These are phyloP conservation scores for Leptoclinus maculatus DNA, from an alignment of 2,797 vertebrate genomes.

Conservation along the genomic window DNA sequence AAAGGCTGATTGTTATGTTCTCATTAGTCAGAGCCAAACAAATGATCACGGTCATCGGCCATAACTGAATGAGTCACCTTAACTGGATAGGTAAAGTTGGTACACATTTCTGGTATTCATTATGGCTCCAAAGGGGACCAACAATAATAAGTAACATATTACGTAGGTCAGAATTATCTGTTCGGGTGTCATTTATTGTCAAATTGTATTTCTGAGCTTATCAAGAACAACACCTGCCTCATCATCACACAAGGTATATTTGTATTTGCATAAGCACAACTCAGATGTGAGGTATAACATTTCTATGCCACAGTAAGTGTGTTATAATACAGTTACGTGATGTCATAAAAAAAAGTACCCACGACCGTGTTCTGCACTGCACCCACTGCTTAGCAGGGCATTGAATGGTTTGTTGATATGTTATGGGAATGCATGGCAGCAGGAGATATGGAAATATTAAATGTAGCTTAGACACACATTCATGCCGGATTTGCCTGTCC, in stretches of 20 bases:
- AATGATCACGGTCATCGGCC: slow-evolving; percentile 55
- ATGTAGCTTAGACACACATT: slow-evolving; percentile 31
- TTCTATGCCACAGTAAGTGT: slow-evolving; percentile 11
- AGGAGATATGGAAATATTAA: slow-evolving; percentile 29
- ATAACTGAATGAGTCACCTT: slow-evolving; percentile 42
- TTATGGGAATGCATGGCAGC: slow-evolving; percentile 31
- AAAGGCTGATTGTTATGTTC: slow-evolving; percentile 58
- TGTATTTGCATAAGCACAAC: slow-evolving; percentile 17
- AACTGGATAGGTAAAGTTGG: slow-evolving; percentile 29
- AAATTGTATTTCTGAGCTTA: background rate
- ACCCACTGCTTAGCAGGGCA: slow-evolving; percentile 41
- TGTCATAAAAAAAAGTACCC: slow-evolving; percentile 27
- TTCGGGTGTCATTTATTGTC: slow-evolving; percentile 18
- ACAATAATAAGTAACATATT: slow-evolving; percentile 1
- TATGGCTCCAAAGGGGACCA: slow-evolving; percentile 13
- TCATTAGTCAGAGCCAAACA: slow-evolving; percentile 64
- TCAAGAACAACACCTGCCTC: slow-evolving; percentile 27
- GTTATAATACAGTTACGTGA: slow-evolving; percentile 17
- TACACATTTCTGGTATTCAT: slow-evolving; percentile 30
- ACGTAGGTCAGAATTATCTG: slow-evolving; percentile 46
- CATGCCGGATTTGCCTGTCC: slow-evolving; percentile 14
- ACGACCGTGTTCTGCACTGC: slow-evolving; percentile 24
- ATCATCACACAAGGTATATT: slow-evolving; percentile 5
- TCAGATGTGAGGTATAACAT: background rate
- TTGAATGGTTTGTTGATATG: slow-evolving; percentile 34